A percentile compares a stretch with the other conserved stretches of the same genome.
Evolutionary conservation across 2,113 vertebrate species (phyloP).

Genomic region (Dicentrarchus labrax): DNA sequence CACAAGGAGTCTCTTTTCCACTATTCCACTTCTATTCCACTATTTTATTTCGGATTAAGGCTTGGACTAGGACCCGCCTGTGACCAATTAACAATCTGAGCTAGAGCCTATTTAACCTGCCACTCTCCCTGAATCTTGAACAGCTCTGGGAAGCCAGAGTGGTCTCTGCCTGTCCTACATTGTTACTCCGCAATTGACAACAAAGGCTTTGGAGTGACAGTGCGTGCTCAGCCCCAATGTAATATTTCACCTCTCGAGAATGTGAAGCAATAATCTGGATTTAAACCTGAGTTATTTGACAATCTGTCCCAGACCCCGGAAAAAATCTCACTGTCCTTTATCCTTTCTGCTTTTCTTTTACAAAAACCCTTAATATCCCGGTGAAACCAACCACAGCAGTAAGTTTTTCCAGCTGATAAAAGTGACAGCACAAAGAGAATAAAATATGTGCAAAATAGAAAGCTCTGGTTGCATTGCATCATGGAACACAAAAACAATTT

Average conservation of each 20-base stretch:
- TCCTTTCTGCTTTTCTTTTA: constrained; percentile 5
- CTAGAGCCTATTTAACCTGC: constrained; percentile 44
- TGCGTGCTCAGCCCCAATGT: constrained; percentile 1
- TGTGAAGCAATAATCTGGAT: constrained; percentile 48
- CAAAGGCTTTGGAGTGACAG: constrained; percentile 43
- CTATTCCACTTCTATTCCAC: background rate
- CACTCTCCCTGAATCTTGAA: constrained; percentile 30
- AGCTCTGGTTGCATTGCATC: constrained; percentile 2
- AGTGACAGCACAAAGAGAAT: background rate
- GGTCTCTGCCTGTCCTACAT: background rate
- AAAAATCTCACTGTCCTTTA: constrained; percentile 16
- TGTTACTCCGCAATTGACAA: constrained; percentile 21
- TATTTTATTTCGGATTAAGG: constrained; percentile 46
- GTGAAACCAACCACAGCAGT: constrained; percentile 6
- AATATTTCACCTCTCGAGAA: constrained; percentile 40
- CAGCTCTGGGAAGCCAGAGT: constrained; percentile 5
- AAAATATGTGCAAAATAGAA: constrained; percentile 3
- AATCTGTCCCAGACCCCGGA: background rate
- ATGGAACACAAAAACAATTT: background rate
- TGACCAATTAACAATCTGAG: constrained; percentile 49
- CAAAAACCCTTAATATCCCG: constrained; percentile 25
- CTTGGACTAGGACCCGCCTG: constrained; percentile 27
- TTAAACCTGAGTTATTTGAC: constrained; percentile 40
- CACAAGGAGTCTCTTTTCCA: constrained; percentile 16
- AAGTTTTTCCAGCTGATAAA: background rate